Conservation (phyloP, 2,113 vertebrate species). For the Podarcis raffonei region DNA sequence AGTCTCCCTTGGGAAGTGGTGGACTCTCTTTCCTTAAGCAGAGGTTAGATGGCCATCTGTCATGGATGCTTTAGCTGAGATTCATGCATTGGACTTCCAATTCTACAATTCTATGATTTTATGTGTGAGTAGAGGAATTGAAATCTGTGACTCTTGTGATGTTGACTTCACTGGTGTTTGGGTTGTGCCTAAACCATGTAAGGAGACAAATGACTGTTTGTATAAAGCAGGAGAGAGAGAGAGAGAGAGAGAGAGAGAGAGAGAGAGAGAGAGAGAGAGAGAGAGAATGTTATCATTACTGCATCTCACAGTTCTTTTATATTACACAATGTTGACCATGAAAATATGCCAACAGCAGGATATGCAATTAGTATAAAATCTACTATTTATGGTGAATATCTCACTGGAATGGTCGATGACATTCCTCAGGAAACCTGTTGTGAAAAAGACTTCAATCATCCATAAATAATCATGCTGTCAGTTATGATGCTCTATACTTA, state of each 20-base stretch:
- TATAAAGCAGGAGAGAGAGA: not conserved
- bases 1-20: too few relatives aligned
- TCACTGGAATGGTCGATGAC: not conserved
- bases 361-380: constrained; percentile 16
- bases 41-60: too few relatives aligned
- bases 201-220: not conserved
- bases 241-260: too few relatives aligned
- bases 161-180: not conserved
- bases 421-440: not conserved
- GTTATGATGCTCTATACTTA: not conserved
- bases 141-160: not conserved
- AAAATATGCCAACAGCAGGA: constrained; percentile 18
- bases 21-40: too few relatives aligned
- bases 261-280: too few relatives aligned
- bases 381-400: constrained; percentile 27
- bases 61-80: too few relatives aligned
- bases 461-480: constrained; percentile 6
- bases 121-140: not conserved
- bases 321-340: constrained; percentile 8
- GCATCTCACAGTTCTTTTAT: not conserved
- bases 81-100: too few relatives aligned
- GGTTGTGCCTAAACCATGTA: not conserved
- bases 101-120: too few relatives aligned
- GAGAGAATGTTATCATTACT: not conserved
- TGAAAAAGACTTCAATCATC: not conserved